Evolutionary conservation across 2,888 invertebrate species (phyloP).

Genomic region (Sesamia inferens): DNA sequence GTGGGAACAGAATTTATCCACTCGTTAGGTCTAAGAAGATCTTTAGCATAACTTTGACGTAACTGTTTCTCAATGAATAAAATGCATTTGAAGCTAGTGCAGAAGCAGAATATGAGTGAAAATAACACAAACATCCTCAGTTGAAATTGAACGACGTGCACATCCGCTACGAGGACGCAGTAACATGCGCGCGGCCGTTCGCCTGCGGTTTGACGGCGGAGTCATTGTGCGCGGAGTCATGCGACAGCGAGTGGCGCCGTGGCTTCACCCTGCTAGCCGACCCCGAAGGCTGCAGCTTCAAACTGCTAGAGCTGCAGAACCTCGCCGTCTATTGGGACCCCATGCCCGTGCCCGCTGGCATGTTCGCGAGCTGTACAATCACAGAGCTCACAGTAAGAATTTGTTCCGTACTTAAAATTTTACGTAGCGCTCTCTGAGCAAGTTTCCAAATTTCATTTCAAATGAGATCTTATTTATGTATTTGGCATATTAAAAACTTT

Average conservation of each 20-base stretch:
- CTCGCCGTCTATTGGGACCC: conserved; percentile 98
- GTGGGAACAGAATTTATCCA: background rate
- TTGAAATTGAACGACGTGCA: conserved; percentile 98
- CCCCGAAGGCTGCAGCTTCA: conserved; percentile 93
- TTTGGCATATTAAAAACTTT: too few species aligned
- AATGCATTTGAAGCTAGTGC: background rate
- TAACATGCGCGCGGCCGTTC: conserved; percentile 93
- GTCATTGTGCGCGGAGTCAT: conserved; percentile 97
- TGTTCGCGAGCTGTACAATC: conserved; percentile 92
- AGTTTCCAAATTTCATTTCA: background rate
- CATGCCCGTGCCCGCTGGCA: conserved; percentile 89
- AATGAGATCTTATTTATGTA: too few species aligned
- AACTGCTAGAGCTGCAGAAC: conserved; percentile 96
- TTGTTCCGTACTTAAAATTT: background rate
- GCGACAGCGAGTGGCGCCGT: conserved; percentile 96
- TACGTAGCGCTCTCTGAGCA: background rate
- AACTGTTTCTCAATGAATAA: background rate
- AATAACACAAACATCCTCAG: conserved; percentile 82
- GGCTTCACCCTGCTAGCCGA: conserved; percentile 92
- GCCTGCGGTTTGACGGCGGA: conserved; percentile 97
- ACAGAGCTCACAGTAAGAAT: conserved; percentile 91
- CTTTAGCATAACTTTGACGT: background rate
- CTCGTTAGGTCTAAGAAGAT: background rate
- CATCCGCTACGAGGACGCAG: conserved; percentile 97
- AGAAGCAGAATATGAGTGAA: background rate